phyloP scores from a whole-genome alignment of 2,113 vertebrate species.

The Collichthys lucidus region DNA sequence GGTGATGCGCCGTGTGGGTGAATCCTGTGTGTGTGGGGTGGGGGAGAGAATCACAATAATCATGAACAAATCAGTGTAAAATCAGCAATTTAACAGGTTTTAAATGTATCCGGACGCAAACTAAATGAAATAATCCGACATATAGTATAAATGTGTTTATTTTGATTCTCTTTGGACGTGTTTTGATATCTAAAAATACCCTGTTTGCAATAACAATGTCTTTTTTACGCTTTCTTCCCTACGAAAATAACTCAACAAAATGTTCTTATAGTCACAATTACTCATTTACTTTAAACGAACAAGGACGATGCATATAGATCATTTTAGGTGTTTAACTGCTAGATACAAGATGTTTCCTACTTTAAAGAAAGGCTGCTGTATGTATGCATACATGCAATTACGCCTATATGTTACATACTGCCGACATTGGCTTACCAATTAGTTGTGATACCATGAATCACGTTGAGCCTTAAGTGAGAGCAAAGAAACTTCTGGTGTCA shows the following conservation, averaged over 20 bases:
- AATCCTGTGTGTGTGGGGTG: slow-evolving; percentile 2
- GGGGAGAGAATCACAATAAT: neutral
- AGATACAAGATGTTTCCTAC: neutral
- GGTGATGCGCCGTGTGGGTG: slow-evolving; percentile 26
- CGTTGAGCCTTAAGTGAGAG: too few species aligned
- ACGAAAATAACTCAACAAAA: neutral
- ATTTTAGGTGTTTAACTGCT: neutral
- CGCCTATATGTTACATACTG: too few species aligned
- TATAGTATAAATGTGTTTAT: neutral
- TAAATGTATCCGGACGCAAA: neutral
- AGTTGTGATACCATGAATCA: neutral
- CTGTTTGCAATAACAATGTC: neutral
- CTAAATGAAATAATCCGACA: neutral
- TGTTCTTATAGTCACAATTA: neutral
- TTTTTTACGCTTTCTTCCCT: neutral
- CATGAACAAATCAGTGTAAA: neutral
- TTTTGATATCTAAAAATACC: neutral
- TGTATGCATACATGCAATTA: too few species aligned
- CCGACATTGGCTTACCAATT: neutral
- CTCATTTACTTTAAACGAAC: too few species aligned
- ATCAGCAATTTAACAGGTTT: neutral
- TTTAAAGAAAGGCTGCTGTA: neutral
- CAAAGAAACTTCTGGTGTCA: neutral
- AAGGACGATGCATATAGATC: too few species aligned
- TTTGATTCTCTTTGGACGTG: neutral